Evolutionary conservation across 64 coral and sea anemone genomes (phyloP).

Genomic region (Dendronephthya gigantea): DNA sequence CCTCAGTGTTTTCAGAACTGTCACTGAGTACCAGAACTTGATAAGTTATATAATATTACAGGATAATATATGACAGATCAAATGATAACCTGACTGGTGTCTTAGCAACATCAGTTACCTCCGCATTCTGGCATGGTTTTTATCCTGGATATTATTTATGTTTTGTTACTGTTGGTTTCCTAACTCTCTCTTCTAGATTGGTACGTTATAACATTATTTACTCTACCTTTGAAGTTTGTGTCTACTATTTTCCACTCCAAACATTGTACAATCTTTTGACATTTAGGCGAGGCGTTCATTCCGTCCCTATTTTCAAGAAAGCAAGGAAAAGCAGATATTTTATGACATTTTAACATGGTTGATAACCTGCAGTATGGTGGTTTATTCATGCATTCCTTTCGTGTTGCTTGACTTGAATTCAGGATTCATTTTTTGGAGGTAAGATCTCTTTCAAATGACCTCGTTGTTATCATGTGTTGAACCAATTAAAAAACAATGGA

Average conservation of each 20-base stretch:
- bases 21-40: too few species aligned
- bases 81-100: background rate
- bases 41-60: background rate
- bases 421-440: slow-evolving; percentile 2
- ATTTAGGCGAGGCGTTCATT: background rate
- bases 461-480: too few species aligned
- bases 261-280: too few species aligned
- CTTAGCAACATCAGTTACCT: background rate
- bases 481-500: too few species aligned
- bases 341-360: slow-evolving; percentile 10
- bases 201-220: background rate
- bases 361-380: background rate
- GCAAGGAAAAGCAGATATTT: background rate
- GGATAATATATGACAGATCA: background rate
- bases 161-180: background rate
- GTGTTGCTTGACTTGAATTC: background rate
- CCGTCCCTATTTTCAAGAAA: slow-evolving; percentile 2
- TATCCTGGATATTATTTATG: slow-evolving; percentile 13
- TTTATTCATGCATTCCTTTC: background rate
- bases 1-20: too few species aligned
- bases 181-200: background rate
- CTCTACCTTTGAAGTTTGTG: too few species aligned
- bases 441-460: too few species aligned
- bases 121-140: slow-evolving; percentile 13
- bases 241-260: too few species aligned